Conservation (phyloP, 2,888 invertebrate species). For the Arge pagana region DNA sequence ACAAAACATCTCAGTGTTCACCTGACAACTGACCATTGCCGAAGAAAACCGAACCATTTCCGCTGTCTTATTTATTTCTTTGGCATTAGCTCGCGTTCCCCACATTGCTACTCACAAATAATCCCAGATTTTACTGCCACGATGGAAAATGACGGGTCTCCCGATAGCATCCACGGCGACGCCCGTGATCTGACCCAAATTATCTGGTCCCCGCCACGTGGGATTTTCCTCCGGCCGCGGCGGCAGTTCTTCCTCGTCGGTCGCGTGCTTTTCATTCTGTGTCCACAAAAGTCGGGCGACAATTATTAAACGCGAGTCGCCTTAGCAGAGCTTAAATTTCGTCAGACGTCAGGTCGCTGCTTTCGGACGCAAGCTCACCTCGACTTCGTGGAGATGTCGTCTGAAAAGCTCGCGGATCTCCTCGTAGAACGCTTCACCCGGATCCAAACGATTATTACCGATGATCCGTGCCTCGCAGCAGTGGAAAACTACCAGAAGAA, state of each 20-base stretch:
- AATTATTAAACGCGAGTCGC: conserved; percentile 20
- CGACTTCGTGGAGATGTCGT: conserved; percentile 10
- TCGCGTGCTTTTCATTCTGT: conserved; percentile 35
- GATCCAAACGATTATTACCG: conserved; percentile 2
- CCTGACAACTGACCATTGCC: no score
- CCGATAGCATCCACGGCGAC: conserved; percentile 81
- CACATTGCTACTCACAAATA: conserved; percentile 62
- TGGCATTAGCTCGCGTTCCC: no score
- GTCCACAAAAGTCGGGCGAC: conserved; percentile 7
- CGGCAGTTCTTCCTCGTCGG: conserved; percentile 31
- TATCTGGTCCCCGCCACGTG: conserved; percentile 48
- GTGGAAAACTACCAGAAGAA: conserved; percentile 5
- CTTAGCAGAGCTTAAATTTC: conserved; percentile 17
- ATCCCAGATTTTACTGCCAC: conserved; percentile 80
- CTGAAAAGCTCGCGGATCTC: conserved; percentile 23
- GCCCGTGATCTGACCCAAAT: conserved; percentile 83
- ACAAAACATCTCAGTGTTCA: no score
- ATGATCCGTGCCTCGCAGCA: background rate
- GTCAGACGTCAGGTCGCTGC: conserved; percentile 9
- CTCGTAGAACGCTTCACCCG: conserved; percentile 23
- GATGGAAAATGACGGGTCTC: conserved; percentile 84
- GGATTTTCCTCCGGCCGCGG: conserved; percentile 38
- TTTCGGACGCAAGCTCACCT: conserved; percentile 8
- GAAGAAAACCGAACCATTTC: no score
- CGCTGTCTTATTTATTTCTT: no score